Evolutionary conservation across 2,797 vertebrate species (phyloP).

Genomic region (Melanotaenia trifasciata): DNA sequence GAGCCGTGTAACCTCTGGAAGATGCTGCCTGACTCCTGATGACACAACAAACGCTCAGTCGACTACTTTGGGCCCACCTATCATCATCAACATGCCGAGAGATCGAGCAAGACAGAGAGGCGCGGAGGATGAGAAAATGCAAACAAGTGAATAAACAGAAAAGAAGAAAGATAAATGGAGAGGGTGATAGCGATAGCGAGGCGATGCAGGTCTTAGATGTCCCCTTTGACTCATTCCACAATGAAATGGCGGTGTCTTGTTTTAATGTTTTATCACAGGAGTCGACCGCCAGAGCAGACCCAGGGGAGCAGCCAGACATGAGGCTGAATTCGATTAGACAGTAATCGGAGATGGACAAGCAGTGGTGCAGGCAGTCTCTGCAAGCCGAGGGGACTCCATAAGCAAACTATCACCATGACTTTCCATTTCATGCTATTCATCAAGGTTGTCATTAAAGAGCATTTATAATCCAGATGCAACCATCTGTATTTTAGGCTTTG

Average conservation of each 20-base stretch:
- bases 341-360: slow-evolving; percentile 80
- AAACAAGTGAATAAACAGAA: slow-evolving; percentile 62
- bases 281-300: slow-evolving; percentile 71
- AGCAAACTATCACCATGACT: slow-evolving; percentile 67
- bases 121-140: slow-evolving; percentile 40
- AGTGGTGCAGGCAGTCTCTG: slow-evolving; percentile 52
- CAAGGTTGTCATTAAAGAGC: slow-evolving; percentile 3
- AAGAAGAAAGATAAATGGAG: slow-evolving; percentile 25
- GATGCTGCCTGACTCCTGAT: slow-evolving; percentile 70
- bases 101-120: slow-evolving; percentile 9
- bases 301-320: slow-evolving; percentile 78
- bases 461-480: slow-evolving; percentile 26
- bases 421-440: slow-evolving; percentile 46
- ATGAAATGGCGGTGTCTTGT: slow-evolving; percentile 78
- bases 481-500: slow-evolving; percentile 34
- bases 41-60: slow-evolving; percentile 44
- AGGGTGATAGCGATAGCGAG: slow-evolving; percentile 47
- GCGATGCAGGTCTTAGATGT: slow-evolving; percentile 67
- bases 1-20: slow-evolving; percentile 75
- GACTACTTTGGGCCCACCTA: slow-evolving; percentile 21
- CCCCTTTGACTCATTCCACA: slow-evolving; percentile 71
- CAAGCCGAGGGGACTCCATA: slow-evolving; percentile 59
- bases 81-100: slow-evolving; percentile 34
- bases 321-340: slow-evolving; percentile 80
- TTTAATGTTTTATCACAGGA: slow-evolving; percentile 83